These are phyloP conservation scores for Brassicogethes aeneus DNA, from an alignment of 2,888 invertebrate genomes.

Conservation along the genomic window DNA sequence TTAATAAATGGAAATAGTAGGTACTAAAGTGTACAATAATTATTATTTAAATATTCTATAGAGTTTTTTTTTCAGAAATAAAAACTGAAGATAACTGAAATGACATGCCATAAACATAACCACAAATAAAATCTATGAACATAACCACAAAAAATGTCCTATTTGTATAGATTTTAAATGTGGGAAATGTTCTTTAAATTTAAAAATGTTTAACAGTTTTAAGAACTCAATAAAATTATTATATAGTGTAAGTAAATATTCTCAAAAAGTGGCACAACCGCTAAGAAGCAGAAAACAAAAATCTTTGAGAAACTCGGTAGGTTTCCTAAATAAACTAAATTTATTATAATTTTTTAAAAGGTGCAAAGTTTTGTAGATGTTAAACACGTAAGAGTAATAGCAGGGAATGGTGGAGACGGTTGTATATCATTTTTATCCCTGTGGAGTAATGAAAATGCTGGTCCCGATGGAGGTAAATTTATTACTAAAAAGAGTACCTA, in stretches of 20 bases:
- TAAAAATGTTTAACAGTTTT: slow-evolving; percentile 15
- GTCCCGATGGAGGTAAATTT: slow-evolving; percentile 77
- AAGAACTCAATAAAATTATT: slow-evolving; percentile 7
- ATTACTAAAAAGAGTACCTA: neutral
- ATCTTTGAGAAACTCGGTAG: slow-evolving; percentile 39
- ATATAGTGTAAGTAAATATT: slow-evolving; percentile 15
- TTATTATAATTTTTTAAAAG: slow-evolving; percentile 14
- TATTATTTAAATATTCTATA: too few relatives aligned
- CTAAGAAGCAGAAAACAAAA: slow-evolving; percentile 43
- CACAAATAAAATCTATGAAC: too few relatives aligned
- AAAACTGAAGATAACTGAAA: too few relatives aligned
- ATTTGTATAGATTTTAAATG: too few relatives aligned
- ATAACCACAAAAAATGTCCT: too few relatives aligned
- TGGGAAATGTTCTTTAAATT: too few relatives aligned
- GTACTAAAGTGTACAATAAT: too few relatives aligned
- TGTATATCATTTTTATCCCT: slow-evolving; percentile 76
- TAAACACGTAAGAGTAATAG: slow-evolving; percentile 55
- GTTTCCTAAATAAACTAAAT: slow-evolving; percentile 7
- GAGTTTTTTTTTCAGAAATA: too few relatives aligned
- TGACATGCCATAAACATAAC: too few relatives aligned
- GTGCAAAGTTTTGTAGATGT: slow-evolving; percentile 59
- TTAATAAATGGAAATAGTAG: too few relatives aligned
- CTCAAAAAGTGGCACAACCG: slow-evolving; percentile 33
- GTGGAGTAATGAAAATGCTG: slow-evolving; percentile 80
- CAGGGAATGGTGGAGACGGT: slow-evolving; percentile 91